These are phyloP conservation scores for Hypotaenidia okinawae DNA, from an alignment of 2,797 vertebrate genomes.

Conservation along the genomic window DNA sequence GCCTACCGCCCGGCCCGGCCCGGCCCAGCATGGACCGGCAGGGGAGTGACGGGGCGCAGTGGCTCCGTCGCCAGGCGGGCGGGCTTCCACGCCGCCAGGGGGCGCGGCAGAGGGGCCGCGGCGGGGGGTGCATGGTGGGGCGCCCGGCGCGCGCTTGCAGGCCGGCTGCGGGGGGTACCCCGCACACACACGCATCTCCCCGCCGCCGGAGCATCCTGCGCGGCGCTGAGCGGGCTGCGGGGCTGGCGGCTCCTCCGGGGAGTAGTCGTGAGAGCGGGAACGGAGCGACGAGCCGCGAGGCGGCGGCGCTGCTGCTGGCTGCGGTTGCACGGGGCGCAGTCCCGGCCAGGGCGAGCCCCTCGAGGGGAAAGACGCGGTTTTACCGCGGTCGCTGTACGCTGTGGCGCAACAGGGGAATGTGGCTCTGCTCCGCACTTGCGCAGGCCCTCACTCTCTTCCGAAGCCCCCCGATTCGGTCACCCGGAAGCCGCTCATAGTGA, in stretches of 20 bases:
- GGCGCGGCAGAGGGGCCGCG: background rate
- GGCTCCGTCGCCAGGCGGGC: background rate
- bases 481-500: background rate
- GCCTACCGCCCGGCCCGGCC: too few species aligned
- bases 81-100: background rate
- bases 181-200: too few species aligned
- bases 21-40: too few species aligned
- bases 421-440: rapidly evolving
- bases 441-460: rapidly evolving
- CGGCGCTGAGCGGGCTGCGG: background rate
- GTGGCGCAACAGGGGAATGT: rapidly evolving
- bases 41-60: background rate
- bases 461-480: rapidly evolving
- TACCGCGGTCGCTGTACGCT: rapidly evolving
- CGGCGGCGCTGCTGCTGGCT: too few species aligned
- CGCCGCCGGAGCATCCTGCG: background rate
- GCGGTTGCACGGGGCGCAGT: too few species aligned
- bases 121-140: too few species aligned
- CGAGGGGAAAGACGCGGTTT: too few species aligned
- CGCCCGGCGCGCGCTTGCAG: too few species aligned
- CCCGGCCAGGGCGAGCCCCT: too few species aligned
- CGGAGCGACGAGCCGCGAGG: too few species aligned
- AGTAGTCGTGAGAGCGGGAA: too few species aligned
- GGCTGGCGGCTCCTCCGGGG: background rate
- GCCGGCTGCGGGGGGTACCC: background rate